These are phyloP conservation scores for Drosophila elegans DNA, from an alignment of 1,140 invertebrate species.

Conservation along the genomic window DNA sequence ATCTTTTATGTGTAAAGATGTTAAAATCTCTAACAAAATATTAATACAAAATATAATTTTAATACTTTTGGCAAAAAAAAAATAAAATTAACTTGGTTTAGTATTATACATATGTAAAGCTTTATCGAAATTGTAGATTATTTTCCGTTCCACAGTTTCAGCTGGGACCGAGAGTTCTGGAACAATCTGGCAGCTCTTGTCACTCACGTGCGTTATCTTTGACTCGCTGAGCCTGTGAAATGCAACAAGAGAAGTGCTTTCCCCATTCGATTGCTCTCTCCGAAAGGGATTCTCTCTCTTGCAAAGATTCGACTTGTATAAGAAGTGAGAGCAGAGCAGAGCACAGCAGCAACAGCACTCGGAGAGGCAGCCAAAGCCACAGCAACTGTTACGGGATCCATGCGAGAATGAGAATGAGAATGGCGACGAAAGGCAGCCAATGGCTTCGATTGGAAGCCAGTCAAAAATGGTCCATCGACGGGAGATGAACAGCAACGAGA, in stretches of 20 bases:
- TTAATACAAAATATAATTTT: no score
- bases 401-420: neutral
- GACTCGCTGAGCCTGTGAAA: slow-evolving; percentile 36
- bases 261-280: slow-evolving; percentile 22
- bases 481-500: slow-evolving; percentile 73
- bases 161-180: no score
- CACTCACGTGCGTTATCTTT: slow-evolving; percentile 55
- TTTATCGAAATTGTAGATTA: no score
- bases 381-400: slow-evolving; percentile 54
- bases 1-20: no score
- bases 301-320: slow-evolving; percentile 50
- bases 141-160: neutral
- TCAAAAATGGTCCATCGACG: slow-evolving; percentile 82
- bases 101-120: no score
- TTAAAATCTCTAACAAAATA: no score
- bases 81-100: no score
- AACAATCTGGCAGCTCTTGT: slow-evolving; percentile 43
- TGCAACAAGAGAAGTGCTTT: slow-evolving; percentile 56
- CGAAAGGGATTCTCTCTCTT: neutral
- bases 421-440: slow-evolving; percentile 31
- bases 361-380: slow-evolving; percentile 14
- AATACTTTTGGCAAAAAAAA: no score
- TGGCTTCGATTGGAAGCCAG: slow-evolving; percentile 73
- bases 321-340: slow-evolving; percentile 14
- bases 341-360: slow-evolving; percentile 15